Evolutionary conservation across 2,113 vertebrate genomes (phyloP).

Genomic region (Hyperoodon ampullatus): DNA sequence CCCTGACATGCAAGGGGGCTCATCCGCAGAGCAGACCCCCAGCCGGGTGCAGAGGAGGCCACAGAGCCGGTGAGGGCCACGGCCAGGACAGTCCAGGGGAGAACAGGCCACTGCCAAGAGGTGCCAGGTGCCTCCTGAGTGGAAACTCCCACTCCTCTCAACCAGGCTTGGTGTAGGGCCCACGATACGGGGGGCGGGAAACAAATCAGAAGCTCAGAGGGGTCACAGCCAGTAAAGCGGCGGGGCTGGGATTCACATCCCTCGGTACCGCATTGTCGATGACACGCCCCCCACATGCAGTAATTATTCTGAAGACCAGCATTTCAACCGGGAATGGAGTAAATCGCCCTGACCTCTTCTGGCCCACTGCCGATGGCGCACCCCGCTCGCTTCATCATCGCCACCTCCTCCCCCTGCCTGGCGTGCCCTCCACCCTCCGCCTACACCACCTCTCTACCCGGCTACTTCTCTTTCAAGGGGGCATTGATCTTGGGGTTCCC

Average conservation of each 20-base stretch:
- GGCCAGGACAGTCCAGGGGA: background rate
- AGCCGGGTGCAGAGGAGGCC: background rate
- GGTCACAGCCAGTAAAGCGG: background rate
- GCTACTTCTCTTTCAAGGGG: background rate
- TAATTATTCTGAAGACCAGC: background rate
- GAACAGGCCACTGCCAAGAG: background rate
- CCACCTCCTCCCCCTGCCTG: background rate
- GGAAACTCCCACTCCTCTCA: background rate
- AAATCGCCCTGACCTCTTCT: accelerated
- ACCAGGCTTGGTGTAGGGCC: background rate
- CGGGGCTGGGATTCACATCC: background rate
- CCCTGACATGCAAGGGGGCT: too few relatives aligned
- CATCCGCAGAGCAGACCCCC: background rate
- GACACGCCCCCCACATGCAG: accelerated
- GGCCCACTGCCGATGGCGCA: accelerated
- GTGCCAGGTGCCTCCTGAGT: background rate
- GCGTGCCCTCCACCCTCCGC: accelerated
- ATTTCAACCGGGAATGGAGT: accelerated
- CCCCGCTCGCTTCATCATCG: accelerated
- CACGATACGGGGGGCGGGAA: accelerated
- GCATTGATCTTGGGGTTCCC: background rate
- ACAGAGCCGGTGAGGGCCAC: background rate
- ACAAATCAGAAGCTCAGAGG: background rate
- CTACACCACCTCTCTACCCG: background rate
- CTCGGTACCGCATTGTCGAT: accelerated